Conservation (phyloP, 2,113 vertebrate genomes). For the Camelus bactrianus region DNA sequence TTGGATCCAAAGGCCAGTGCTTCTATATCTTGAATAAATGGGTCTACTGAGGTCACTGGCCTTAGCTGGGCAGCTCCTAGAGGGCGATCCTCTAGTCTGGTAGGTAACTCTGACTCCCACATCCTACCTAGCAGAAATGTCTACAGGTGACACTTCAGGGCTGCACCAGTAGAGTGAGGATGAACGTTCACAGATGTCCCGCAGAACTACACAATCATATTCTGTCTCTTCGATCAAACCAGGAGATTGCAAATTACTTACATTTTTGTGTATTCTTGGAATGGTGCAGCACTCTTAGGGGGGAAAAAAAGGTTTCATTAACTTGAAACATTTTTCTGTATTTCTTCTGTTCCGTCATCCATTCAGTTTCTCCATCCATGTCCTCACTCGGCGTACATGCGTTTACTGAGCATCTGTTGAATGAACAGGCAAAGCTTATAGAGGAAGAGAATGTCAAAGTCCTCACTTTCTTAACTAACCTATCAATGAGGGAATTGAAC, state of each 20-base stretch:
- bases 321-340: background rate
- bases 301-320: background rate
- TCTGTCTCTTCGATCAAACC: background rate
- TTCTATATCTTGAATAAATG: background rate
- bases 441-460: background rate
- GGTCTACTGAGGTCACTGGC: background rate
- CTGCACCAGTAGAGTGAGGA: background rate
- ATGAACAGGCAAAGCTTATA: background rate
- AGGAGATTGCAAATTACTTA: background rate
- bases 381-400: background rate
- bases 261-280: background rate
- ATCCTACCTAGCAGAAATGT: background rate
- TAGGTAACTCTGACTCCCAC: background rate
- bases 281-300: background rate
- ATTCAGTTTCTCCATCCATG: background rate
- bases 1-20: background rate
- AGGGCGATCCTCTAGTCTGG: background rate
- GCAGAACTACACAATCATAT: background rate
- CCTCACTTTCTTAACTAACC: background rate
- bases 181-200: background rate
- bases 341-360: slow-evolving; percentile 12
- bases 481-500: background rate
- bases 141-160: background rate
- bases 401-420: background rate
- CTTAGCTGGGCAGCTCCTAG: background rate